Conservation (phyloP, 2,888 invertebrate species). For the Hylaea fasciaria region DNA sequence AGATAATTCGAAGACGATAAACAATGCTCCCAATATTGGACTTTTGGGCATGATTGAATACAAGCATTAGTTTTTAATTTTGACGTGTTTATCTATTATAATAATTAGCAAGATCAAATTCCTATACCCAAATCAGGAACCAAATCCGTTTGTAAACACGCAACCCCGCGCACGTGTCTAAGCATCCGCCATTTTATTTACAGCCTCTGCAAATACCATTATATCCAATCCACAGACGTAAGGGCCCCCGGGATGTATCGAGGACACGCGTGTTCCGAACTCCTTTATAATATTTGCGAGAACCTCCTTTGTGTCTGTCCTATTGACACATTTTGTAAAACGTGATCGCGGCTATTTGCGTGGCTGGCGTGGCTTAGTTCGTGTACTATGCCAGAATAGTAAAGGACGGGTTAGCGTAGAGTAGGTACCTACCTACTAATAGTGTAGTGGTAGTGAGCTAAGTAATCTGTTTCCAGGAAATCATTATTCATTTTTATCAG, state of each 20-base stretch:
- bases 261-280: slow-evolving; percentile 11
- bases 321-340: slow-evolving; percentile 10
- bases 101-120: no score
- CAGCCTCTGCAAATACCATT: slow-evolving; percentile 6
- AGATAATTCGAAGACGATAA: no score
- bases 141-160: not conserved
- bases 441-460: no score
- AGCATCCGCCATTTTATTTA: slow-evolving; percentile 7
- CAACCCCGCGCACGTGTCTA: not conserved
- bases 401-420: no score
- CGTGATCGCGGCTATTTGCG: slow-evolving; percentile 9
- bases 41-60: no score
- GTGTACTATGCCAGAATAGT: not conserved
- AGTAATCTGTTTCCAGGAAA: no score
- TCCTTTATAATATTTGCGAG: slow-evolving; percentile 10
- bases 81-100: no score
- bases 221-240: slow-evolving; percentile 6
- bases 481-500: no score
- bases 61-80: no score
- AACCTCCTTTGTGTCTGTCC: slow-evolving; percentile 15
- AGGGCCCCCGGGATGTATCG: slow-evolving; percentile 7
- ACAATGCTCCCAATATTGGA: no score
- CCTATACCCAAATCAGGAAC: no score
- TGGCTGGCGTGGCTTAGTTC: not conserved
- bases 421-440: no score